Base-by-base conservation (phyloP, 1,140 invertebrate species). In the Melitaea cinxia region DNA sequence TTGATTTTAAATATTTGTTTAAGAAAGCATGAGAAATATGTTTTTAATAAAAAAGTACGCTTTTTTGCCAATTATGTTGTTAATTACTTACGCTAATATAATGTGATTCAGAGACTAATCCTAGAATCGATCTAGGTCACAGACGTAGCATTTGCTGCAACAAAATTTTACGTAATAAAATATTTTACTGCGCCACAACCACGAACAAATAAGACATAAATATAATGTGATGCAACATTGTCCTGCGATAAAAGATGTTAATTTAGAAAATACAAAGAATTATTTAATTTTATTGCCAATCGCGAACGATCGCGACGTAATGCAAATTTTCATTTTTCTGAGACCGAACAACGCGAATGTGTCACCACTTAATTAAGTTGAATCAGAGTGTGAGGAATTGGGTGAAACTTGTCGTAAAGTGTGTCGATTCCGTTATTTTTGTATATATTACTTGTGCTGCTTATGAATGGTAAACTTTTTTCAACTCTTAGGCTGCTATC, bases 351-450 rank as follows among this genome's bases (percentile, higher is more conserved):
- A 78, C 63, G 68, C 59, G 54, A 66, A 37, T 33, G 66, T 67
- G 53, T 65, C 56, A 66, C 55, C 54, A 47, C 63, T 76, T 74
- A 76, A 72, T 71, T 75, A 68, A 70, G 64, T 66, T 68, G 59
- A 72, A 73, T 61, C 70, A 71, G 42, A 64, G 55, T 53, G 57
- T 42, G 62, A 69, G 50, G 55, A 56, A 63, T 67, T 58, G 24
- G 57, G 33, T 30, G 37, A 70, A 64, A 70, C 66, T 73, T 70
- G 70, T 69, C 56, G 63, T 54, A 67, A 69, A 26, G 35, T 65
- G 66, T 57, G 33, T 62, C 42, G 58, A 59, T 64, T 66, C 75
- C 68, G 75, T 79, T 79, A 79, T 63, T 58, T 62, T 45, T 23
- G 58, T 66, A 63, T 61, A 65, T 47, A 62, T 47, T 52, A 58